phyloP scores from a whole-genome alignment of 2,888 invertebrate species.

The Pasiphila rectangulata region DNA sequence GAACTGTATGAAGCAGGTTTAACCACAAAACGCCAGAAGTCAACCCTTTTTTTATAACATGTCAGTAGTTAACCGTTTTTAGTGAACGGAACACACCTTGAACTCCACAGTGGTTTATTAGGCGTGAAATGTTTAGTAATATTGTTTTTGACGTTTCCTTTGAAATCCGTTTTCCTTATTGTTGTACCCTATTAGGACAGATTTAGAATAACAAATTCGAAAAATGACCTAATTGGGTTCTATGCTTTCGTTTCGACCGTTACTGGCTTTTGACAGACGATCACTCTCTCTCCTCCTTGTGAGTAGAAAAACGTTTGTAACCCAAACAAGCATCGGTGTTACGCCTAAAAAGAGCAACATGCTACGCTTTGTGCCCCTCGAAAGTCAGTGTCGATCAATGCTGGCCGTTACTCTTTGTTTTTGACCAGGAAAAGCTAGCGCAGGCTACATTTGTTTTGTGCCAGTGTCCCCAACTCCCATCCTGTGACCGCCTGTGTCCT shows the following conservation, averaged over 20 bases:
- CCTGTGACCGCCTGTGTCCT: slow-evolving; percentile 20
- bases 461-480: slow-evolving; percentile 45
- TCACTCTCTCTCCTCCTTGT: too few species aligned
- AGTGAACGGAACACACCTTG: slow-evolving; percentile 10
- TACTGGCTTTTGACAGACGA: neutral
- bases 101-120: neutral
- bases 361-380: slow-evolving; percentile 13
- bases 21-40: slow-evolving; percentile 42
- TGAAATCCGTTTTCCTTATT: neutral
- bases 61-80: slow-evolving; percentile 33
- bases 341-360: neutral
- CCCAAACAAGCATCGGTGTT: neutral
- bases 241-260: neutral
- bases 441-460: slow-evolving; percentile 47
- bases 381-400: slow-evolving; percentile 28
- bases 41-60: slow-evolving; percentile 37
- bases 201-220: too few species aligned
- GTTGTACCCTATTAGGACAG: too few species aligned
- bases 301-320: neutral
- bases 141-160: slow-evolving; percentile 7
- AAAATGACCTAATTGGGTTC: neutral
- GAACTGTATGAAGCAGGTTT: slow-evolving; percentile 51
- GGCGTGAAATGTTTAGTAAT: neutral
- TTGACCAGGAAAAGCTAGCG: slow-evolving; percentile 20
- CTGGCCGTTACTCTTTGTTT: slow-evolving; percentile 23